These are phyloP conservation scores for Philereme vetulata DNA, from an alignment of 2,888 invertebrate genomes.

Conservation along the genomic window DNA sequence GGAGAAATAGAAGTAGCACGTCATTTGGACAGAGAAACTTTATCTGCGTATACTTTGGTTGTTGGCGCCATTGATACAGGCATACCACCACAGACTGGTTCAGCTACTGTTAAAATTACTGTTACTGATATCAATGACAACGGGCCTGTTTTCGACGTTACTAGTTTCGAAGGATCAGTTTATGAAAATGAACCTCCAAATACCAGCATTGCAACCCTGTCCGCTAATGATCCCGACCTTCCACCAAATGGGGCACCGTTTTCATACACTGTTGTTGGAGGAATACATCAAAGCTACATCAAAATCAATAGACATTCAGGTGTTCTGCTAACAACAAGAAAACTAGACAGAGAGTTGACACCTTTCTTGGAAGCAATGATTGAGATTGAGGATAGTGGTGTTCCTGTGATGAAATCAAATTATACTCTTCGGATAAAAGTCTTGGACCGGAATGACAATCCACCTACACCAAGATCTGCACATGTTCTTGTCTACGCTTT, in stretches of 20 bases:
- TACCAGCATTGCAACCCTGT: conserved; percentile 92
- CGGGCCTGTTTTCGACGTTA: conserved; percentile 91
- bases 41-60: conserved; percentile 88
- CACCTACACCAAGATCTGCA: conserved; percentile 92
- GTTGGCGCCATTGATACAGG: conserved; percentile 96
- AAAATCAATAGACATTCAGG: conserved; percentile 92
- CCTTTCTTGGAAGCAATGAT: conserved; percentile 90
- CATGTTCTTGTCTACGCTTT: conserved; percentile 91
- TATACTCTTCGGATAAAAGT: conserved; percentile 90
- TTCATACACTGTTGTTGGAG: conserved; percentile 90
- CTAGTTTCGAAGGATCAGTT: conserved; percentile 89
- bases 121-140: conserved; percentile 96
- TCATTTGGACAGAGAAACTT: conserved; percentile 91
- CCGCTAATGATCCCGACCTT: conserved; percentile 94
- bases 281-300: conserved; percentile 89
- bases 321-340: conserved; percentile 89
- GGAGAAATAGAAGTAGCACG: conserved; percentile 92
- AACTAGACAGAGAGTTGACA: conserved; percentile 92
- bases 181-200: conserved; percentile 94
- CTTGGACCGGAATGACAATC: conserved; percentile 95
- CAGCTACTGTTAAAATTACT: conserved; percentile 90
- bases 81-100: conserved; percentile 95
- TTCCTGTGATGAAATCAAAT: conserved; percentile 91
- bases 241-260: conserved; percentile 97
- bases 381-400: conserved; percentile 94